Conservation (phyloP, 2,797 vertebrate genomes). For the Pteropus rufus region DNA sequence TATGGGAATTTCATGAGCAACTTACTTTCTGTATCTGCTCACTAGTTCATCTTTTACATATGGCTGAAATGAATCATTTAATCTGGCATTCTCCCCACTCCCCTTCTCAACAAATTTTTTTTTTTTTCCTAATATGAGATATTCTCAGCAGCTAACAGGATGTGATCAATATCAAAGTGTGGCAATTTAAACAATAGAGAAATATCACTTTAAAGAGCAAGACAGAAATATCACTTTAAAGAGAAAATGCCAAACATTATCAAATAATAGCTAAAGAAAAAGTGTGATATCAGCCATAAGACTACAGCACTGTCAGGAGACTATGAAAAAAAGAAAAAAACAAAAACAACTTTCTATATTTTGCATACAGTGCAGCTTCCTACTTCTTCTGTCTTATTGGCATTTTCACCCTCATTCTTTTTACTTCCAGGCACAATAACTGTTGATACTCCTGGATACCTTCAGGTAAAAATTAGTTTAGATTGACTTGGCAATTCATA, state of each 20-base stretch:
- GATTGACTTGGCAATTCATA: neutral
- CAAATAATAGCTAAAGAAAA: slow-evolving; percentile 36
- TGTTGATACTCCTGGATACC: neutral
- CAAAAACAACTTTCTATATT: neutral
- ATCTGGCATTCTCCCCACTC: neutral
- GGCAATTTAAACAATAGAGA: slow-evolving; percentile 1
- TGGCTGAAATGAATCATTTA: neutral
- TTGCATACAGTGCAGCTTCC: neutral
- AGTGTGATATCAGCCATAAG: neutral
- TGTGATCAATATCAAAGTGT: slow-evolving; percentile 39
- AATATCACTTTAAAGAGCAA: slow-evolving; percentile 32
- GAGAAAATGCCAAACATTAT: slow-evolving; percentile 44
- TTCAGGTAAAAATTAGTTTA: neutral
- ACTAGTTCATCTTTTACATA: neutral
- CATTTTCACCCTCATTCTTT: neutral
- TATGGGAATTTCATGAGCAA: neutral
- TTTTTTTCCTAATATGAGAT: neutral
- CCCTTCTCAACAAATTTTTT: neutral
- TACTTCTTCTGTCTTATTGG: neutral
- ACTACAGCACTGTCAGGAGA: neutral
- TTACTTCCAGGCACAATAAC: neutral
- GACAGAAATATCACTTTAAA: slow-evolving; percentile 32
- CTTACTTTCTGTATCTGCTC: neutral
- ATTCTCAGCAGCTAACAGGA: slow-evolving; percentile 11
- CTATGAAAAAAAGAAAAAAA: neutral